Evolutionary conservation across 2,797 vertebrate genomes (phyloP).

Genomic region (Taenioides sp.): DNA sequence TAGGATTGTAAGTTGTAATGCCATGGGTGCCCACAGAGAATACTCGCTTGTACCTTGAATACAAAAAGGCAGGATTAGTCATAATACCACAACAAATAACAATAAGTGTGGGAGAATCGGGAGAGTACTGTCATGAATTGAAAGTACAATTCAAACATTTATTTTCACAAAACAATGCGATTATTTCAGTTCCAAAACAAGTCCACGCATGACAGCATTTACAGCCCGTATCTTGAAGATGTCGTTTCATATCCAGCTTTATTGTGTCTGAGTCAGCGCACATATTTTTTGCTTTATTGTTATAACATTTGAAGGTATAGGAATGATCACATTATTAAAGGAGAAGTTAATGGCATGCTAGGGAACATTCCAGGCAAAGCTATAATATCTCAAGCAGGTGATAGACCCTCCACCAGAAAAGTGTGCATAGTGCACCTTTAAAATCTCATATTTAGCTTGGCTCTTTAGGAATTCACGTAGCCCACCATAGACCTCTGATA

Average conservation of each 20-base stretch:
- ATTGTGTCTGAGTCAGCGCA: constrained; percentile 1
- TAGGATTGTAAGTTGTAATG: constrained; percentile 96
- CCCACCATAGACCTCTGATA: too few species aligned
- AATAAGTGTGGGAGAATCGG: constrained; percentile 11
- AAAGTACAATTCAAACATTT: not conserved
- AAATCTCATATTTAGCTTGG: too few species aligned
- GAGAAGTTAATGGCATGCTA: too few species aligned
- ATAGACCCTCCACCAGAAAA: too few species aligned
- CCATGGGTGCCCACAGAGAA: constrained; percentile 97
- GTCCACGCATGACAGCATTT: constrained; percentile 31
- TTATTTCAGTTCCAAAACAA: constrained; percentile 5
- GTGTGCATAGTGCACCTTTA: too few species aligned
- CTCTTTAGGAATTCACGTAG: too few species aligned
- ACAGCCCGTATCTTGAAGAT: constrained; percentile 6
- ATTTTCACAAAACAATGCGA: not conserved
- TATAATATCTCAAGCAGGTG: too few species aligned
- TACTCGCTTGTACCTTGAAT: constrained; percentile 92
- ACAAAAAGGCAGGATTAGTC: constrained; percentile 46
- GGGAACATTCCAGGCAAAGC: too few species aligned
- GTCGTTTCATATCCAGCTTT: constrained; percentile 11
- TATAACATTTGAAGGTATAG: not conserved
- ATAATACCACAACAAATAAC: constrained; percentile 26
- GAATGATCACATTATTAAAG: not conserved
- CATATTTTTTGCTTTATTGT: not conserved
- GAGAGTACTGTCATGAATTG: not conserved